phyloP scores from a whole-genome alignment of 2,797 vertebrate genomes.

The Microchirus variegatus region DNA sequence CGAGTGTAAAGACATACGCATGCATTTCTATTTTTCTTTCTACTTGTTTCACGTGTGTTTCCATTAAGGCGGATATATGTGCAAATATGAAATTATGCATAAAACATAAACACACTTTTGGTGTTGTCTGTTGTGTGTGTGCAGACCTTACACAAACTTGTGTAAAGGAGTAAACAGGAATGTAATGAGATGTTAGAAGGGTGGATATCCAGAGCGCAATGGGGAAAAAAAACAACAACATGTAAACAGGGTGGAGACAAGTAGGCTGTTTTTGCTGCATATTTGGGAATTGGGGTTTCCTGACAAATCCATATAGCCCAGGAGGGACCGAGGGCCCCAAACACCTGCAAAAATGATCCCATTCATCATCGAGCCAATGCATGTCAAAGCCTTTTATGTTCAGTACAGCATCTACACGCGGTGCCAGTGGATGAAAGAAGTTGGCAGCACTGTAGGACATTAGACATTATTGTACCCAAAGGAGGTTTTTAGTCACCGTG shows the following conservation, averaged over 20 bases:
- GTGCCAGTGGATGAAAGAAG: conserved; percentile 16
- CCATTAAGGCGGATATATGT: too few relatives aligned
- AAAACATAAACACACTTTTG: too few relatives aligned
- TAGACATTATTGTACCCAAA: conserved; percentile 25
- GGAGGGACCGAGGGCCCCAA: background rate
- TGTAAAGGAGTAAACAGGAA: conserved; percentile 1
- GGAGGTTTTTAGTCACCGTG: conserved; percentile 14
- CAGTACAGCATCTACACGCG: conserved; percentile 11
- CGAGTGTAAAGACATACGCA: too few relatives aligned
- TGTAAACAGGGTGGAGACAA: background rate
- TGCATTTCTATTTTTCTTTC: too few relatives aligned
- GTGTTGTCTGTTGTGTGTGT: too few relatives aligned
- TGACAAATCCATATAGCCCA: conserved; percentile 31
- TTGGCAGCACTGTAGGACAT: background rate
- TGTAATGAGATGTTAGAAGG: conserved; percentile 11
- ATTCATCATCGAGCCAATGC: conserved; percentile 33
- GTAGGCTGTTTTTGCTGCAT: background rate
- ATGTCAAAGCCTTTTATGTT: conserved; percentile 26
- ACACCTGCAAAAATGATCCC: conserved; percentile 31
- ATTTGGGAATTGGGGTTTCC: conserved; percentile 11
- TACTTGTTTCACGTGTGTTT: too few relatives aligned
- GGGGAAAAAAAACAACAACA: background rate
- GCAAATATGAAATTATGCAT: too few relatives aligned
- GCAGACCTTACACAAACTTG: too few relatives aligned
- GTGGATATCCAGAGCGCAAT: conserved; percentile 1